phyloP scores from a whole-genome alignment of 2,797 vertebrate species.

The Sebastes nivosus region DNA sequence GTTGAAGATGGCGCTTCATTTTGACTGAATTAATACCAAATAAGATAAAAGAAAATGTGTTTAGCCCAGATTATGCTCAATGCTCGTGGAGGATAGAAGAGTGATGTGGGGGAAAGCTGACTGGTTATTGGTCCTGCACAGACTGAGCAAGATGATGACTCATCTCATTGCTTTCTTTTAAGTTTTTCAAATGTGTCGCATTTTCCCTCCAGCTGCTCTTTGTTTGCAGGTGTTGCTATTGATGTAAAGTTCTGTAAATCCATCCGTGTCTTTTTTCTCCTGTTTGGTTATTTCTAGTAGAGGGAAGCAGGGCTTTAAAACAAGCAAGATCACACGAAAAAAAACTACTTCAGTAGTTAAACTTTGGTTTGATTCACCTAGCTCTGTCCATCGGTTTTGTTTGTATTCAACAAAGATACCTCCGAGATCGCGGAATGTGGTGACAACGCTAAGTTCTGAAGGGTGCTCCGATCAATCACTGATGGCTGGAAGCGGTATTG shows the following conservation, averaged over 20 bases:
- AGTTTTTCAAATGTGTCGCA: conserved; percentile 66
- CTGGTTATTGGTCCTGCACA: conserved; percentile 82
- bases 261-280: conserved; percentile 63
- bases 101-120: conserved; percentile 26
- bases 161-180: conserved; percentile 77
- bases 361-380: neutral
- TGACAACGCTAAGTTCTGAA: no score
- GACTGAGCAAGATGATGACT: conserved; percentile 69
- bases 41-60: neutral
- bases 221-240: conserved; percentile 75
- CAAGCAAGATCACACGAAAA: neutral
- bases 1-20: conserved; percentile 6
- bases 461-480: neutral
- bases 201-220: conserved; percentile 73
- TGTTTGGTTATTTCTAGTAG: conserved; percentile 67
- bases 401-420: neutral
- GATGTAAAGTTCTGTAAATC: conserved; percentile 67
- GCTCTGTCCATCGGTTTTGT: neutral
- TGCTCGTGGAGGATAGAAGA: neutral
- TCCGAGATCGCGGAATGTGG: no score
- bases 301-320: conserved; percentile 70
- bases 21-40: conserved; percentile 10
- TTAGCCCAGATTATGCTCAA: neutral
- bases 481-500: neutral
- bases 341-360: neutral